Conservation (phyloP, 2,888 invertebrate species). For the Dysmachus trigonus region DNA sequence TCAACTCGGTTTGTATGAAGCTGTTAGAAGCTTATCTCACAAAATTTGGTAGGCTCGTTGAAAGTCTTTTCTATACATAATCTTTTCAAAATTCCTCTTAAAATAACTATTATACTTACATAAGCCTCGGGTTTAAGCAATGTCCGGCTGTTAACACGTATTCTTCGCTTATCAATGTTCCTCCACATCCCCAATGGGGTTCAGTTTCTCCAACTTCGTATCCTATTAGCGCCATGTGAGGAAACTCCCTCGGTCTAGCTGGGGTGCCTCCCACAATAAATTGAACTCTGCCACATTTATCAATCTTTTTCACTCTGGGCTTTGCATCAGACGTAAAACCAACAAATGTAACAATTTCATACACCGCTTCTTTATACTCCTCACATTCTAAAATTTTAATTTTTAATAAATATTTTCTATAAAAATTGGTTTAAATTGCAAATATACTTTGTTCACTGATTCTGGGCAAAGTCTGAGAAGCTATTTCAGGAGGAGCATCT, state of each 20-base stretch:
- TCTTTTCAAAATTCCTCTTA: neutral
- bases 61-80: neutral
- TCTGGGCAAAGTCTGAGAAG: neutral
- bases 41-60: neutral
- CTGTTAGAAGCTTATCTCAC: neutral
- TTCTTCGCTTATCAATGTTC: constrained; percentile 66
- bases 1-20: no score
- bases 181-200: constrained; percentile 66
- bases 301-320: neutral
- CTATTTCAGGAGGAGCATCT: neutral
- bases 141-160: constrained; percentile 69
- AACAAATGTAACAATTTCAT: constrained; percentile 4
- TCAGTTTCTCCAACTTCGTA: constrained; percentile 42
- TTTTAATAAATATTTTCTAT: neutral
- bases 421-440: neutral
- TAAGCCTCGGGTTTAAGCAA: constrained; percentile 59
- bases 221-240: constrained; percentile 57
- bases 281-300: constrained; percentile 57
- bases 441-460: neutral
- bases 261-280: constrained; percentile 60
- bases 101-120: constrained; percentile 47
- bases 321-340: neutral
- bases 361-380: constrained; percentile 46
- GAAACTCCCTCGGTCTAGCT: constrained; percentile 59
- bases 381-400: constrained; percentile 38